Evolutionary conservation across 2,797 vertebrate species (phyloP), one percentile per base, ranked within the genome.

Genomic region (Sebastes paucispinis): DNA sequence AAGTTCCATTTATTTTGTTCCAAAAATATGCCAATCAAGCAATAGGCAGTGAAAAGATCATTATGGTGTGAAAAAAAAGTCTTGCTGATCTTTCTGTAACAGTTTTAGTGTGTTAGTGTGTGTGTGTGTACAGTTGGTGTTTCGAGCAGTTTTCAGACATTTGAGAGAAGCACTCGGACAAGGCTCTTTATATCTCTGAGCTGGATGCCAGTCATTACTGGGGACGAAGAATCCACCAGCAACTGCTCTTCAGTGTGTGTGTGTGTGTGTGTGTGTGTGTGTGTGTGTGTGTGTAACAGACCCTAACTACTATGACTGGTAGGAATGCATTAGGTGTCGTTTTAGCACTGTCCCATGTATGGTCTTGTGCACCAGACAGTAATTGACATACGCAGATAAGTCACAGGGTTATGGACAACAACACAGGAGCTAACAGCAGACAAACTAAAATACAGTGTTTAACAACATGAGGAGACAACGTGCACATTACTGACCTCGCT

Each of bases 131-230:
- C 50, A 52, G 75, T 73, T 73, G 25, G 50, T 9, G 67, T 78
- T 71, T 73, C 18, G 73, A 55, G 59, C 71, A 9, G 25, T 54
- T 78, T 81, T 84, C 29, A 75, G 70, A 43, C 75, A 75, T 79
- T 73, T 22, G 69, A 83, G 36, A 64, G 62, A 82, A 68, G 60
- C 74, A 55, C 54, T 75, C 47, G 59, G 62, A 74, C 70, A 29
- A 52, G 83, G 68, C 72, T 88, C 75, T 82, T 88, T 87, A 85
- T 75, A 87, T 81, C 54, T 88, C 77, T 18, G 69, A 74, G 89
- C 74, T 75, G 77, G 75, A 93, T 90, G 88, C 89, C 83, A 73
- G 80, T 86, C 90, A 91, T 91, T 88, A 68, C 84, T 88, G 39
- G 43, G 36, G 27, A 71, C 5, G 4, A 80, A 73, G 83, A 91